Conservation (phyloP, 2,797 vertebrate species). For the Onychomys torridus region DNA sequence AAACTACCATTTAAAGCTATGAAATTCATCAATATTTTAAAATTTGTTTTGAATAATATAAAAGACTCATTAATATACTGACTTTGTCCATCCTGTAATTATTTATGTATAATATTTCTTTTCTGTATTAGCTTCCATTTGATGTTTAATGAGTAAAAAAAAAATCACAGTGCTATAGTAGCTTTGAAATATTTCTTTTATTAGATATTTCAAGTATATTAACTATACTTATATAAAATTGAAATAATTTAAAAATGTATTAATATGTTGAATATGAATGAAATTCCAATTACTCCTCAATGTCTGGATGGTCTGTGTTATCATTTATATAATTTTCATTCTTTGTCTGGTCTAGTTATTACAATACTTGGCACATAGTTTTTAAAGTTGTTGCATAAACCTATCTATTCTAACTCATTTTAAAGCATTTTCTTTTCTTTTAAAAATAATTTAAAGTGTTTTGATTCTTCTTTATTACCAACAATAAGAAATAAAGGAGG, state of each 20-base stretch:
- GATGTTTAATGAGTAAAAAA: background rate
- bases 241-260: background rate
- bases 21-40: too few relatives aligned
- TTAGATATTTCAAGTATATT: background rate
- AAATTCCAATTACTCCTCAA: background rate
- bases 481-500: background rate
- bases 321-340: background rate
- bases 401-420: background rate
- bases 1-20: background rate
- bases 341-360: background rate
- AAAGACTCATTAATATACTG: background rate
- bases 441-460: slow-evolving; percentile 5
- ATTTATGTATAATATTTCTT: background rate
- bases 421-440: background rate
- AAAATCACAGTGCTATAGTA: background rate
- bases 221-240: background rate
- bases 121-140: background rate
- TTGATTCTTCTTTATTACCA: background rate
- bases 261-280: background rate
- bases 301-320: background rate
- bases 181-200: background rate
- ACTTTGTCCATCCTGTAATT: background rate
- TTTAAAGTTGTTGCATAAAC: background rate
- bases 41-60: background rate
- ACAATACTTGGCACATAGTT: background rate